Conservation (phyloP, 2,113 vertebrate species). For the Tupaia chinensis region DNA sequence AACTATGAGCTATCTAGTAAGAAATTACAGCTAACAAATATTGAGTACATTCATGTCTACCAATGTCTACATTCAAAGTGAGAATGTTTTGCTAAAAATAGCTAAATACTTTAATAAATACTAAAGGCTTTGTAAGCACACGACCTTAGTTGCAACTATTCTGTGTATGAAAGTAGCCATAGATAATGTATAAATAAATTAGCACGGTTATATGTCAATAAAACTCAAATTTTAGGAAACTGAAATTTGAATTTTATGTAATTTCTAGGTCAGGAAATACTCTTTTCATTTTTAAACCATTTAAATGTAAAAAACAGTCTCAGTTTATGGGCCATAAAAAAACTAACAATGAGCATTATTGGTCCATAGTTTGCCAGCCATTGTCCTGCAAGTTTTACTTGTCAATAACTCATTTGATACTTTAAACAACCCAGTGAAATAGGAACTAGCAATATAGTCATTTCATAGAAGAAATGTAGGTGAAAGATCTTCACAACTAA, state of each 20-base stretch:
- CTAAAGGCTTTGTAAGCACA: neutral
- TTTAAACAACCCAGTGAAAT: constrained; percentile 18
- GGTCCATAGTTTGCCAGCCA: neutral
- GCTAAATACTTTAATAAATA: neutral
- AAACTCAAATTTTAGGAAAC: constrained; percentile 6
- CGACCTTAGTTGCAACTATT: neutral
- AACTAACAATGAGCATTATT: neutral
- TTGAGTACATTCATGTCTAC: neutral
- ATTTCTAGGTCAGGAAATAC: constrained; percentile 42
- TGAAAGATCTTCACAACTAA: neutral
- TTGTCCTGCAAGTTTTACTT: constrained; percentile 1
- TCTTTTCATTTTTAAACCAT: constrained; percentile 42
- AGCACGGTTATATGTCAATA: neutral
- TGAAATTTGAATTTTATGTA: constrained; percentile 50
- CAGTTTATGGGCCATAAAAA: constrained; percentile 2
- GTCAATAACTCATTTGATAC: constrained; percentile 2
- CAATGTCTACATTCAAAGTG: neutral
- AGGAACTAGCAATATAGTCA: neutral
- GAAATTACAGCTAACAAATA: neutral
- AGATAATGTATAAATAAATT: constrained; percentile 20
- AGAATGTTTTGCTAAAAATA: constrained; percentile 5
- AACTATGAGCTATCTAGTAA: neutral
- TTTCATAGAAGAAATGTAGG: neutral
- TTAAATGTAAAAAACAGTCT: constrained; percentile 2
- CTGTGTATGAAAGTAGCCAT: neutral